Evolutionary conservation across 2,113 vertebrate species (phyloP), one percentile per base, ranked within the genome.

Genomic region (Choloepus hoffmanni): DNA sequence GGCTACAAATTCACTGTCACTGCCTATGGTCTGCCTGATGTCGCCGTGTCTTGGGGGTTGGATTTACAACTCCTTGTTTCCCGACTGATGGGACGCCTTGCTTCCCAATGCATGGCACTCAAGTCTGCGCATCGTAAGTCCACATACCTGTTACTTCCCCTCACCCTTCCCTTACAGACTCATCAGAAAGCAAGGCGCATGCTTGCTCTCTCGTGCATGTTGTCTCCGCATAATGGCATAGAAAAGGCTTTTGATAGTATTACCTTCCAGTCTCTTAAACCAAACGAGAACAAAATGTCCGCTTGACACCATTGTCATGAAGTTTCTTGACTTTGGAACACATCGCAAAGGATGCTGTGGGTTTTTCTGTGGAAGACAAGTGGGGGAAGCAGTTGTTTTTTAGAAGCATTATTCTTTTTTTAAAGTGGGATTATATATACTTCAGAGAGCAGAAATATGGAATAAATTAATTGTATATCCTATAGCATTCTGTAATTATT

Each of bases 1-100:
- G 99, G 99, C 93, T 99, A 99, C 98, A 99, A 99, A 98, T 99
- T 99, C 95, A 98, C 98, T 0, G 99, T 99, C 95, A 99, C 99
- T 2, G 99, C 99, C 8, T 99, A 98, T 0, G 99, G 99, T 90
- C 98, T 99, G 5, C 99, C 99, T 0, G 99, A 99, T 68, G 99
- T 99, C 72, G 99, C 99, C 0, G 98, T 99, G 48, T 99, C 99
- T 24, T 99, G 99, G 99, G 99, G 99, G 92, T 98, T 99, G n/a
- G 99, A 99, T 97, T 98, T 99, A 95, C 99, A 99, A 93, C 99
- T 99, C 48, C 99, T 99, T 4, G 99, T 99, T 50, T 99, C 99
- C 94, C 98, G 99, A 45, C 97, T 99, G 45, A 99, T 99, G 99
- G 99, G 99, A 36, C 99, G 99, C 89, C 98, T 99, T 63, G 99